Conservation (phyloP, 2,888 invertebrate species). For the Pachliopta kotzebuea region DNA sequence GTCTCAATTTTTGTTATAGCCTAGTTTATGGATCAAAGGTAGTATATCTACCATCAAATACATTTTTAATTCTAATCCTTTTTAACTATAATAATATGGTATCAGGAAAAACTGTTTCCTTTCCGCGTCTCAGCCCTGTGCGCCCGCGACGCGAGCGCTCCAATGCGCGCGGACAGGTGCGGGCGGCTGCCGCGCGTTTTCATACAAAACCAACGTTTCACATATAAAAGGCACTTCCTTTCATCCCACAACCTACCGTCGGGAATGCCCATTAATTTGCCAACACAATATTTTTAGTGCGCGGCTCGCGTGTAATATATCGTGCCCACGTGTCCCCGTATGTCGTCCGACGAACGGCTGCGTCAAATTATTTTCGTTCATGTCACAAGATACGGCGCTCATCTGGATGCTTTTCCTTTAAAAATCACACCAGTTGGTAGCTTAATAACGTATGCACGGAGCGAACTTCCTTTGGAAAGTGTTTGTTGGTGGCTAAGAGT, state of each 20-base stretch:
- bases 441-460: constrained; percentile 55
- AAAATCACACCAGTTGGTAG: constrained; percentile 71
- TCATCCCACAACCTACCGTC: constrained; percentile 78
- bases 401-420: constrained; percentile 79
- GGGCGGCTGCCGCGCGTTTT: constrained; percentile 76
- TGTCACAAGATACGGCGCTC: constrained; percentile 79
- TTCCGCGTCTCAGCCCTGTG: constrained; percentile 33
- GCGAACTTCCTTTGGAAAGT: constrained; percentile 64
- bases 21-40: neutral
- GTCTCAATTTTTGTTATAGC: too few species aligned
- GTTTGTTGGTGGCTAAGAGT: constrained; percentile 25
- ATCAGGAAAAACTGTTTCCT: neutral
- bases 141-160: constrained; percentile 41
- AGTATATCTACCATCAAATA: neutral
- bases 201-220: constrained; percentile 79
- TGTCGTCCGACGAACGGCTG: constrained; percentile 77
- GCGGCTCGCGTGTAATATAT: constrained; percentile 80
- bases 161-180: constrained; percentile 74
- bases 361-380: constrained; percentile 81
- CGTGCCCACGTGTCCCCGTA: constrained; percentile 79
- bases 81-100: neutral
- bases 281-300: constrained; percentile 81
- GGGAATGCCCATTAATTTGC: constrained; percentile 81
- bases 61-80: neutral
- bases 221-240: constrained; percentile 80